These are phyloP conservation scores for Papilio gigon DNA, from an alignment of 2,888 invertebrate species.

Conservation along the genomic window DNA sequence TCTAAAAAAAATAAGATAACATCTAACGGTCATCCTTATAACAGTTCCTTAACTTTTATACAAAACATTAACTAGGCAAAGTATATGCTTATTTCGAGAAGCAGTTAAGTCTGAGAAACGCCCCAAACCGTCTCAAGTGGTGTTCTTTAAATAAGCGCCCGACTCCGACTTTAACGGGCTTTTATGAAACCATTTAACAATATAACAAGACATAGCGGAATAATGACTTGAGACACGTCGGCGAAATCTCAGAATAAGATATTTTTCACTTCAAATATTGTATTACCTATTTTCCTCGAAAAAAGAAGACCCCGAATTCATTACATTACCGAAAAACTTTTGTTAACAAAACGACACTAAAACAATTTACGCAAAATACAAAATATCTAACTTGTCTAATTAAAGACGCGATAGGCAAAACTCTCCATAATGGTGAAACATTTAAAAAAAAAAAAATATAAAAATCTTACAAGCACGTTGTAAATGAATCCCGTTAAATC, in stretches of 20 bases:
- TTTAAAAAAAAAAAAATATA: slow-evolving; percentile 47
- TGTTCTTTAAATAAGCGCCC: slow-evolving; percentile 64
- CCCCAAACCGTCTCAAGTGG: slow-evolving; percentile 65
- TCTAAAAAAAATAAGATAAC: slow-evolving; percentile 57
- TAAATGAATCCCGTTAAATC: slow-evolving; percentile 58
- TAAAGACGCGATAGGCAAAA: neutral
- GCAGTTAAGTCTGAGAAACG: slow-evolving; percentile 56
- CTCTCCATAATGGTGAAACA: neutral
- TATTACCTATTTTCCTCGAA: no score
- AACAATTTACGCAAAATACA: neutral
- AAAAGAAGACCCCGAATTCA: no score
- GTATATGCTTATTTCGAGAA: slow-evolving; percentile 55
- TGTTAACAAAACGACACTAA: neutral
- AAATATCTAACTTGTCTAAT: neutral
- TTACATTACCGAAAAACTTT: no score
- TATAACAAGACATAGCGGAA: slow-evolving; percentile 8
- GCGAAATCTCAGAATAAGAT: neutral
- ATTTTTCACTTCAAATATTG: neutral
- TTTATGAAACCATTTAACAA: slow-evolving; percentile 37
- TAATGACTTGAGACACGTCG: neutral
- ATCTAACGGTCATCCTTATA: neutral
- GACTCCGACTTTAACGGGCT: slow-evolving; percentile 52
- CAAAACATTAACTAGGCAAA: slow-evolving; percentile 51
- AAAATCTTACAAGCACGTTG: slow-evolving; percentile 44
- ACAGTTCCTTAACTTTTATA: neutral